Conservation (phyloP, 2,113 vertebrate genomes). For the Pygoscelis adeliae region DNA sequence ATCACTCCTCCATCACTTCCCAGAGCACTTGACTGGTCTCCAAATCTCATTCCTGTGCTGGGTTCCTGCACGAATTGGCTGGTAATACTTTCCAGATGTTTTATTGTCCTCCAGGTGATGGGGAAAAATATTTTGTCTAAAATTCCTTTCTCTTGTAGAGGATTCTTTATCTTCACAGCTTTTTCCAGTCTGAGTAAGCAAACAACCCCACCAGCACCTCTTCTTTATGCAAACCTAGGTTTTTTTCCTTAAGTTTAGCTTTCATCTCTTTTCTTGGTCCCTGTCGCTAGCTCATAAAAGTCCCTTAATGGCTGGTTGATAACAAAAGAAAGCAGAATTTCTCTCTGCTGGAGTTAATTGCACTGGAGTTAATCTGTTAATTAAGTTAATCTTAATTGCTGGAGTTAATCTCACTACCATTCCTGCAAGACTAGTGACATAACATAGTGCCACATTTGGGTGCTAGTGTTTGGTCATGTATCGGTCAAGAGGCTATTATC, state of each 20-base stretch:
- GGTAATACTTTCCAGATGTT: constrained; percentile 25
- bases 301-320: background rate
- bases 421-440: background rate
- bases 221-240: background rate
- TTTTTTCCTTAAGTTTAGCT: background rate
- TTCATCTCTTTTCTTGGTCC: background rate
- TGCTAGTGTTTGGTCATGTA: background rate
- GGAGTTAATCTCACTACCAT: too few relatives aligned
- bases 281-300: background rate
- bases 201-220: background rate
- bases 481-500: background rate
- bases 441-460: background rate
- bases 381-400: too few relatives aligned
- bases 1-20: background rate
- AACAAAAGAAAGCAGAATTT: background rate
- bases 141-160: background rate
- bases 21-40: background rate
- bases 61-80: background rate
- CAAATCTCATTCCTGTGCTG: background rate
- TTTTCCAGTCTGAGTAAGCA: background rate
- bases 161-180: background rate
- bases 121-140: background rate
- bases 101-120: background rate
- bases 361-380: too few relatives aligned
- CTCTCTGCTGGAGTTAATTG: background rate